These are phyloP conservation scores for Mnemiopsis leidyi DNA, from an alignment of 37 sponge, comb jelly and placozoan genomes.

Conservation along the genomic window DNA sequence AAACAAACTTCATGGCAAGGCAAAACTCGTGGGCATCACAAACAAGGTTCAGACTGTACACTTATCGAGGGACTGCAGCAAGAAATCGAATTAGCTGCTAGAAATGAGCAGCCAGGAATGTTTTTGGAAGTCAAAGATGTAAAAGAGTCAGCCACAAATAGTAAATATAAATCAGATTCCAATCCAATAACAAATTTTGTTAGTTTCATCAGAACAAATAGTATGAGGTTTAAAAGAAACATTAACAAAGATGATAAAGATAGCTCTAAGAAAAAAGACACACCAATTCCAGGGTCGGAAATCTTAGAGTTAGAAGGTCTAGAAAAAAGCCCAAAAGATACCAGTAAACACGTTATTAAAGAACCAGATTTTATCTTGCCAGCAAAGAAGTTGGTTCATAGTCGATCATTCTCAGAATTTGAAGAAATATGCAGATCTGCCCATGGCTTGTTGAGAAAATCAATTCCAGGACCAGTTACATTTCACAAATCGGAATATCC, in stretches of 20 bases:
- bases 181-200: slow-evolving; percentile 25
- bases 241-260: slow-evolving; percentile 17
- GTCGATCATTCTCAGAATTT: neutral
- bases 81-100: neutral
- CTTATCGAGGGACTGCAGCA: neutral
- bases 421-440: slow-evolving; percentile 42
- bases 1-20: neutral
- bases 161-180: neutral
- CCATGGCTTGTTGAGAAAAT: slow-evolving; percentile 28
- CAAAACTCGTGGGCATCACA: neutral
- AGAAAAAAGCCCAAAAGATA: neutral
- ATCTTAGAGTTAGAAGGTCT: neutral
- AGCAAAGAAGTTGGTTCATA: neutral
- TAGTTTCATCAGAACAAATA: slow-evolving; percentile 41
- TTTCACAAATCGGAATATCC: neutral
- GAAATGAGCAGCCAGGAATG: neutral
- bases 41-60: slow-evolving; percentile 56
- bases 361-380: neutral
- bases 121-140: neutral
- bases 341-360: neutral
- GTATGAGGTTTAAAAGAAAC: neutral
- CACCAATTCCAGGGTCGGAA: too few species aligned
- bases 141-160: neutral
- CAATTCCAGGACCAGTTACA: slow-evolving; percentile 23
- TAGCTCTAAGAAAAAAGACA: neutral